Conservation (phyloP, 2,797 vertebrate species). For the Urosaurus nigricauda region DNA sequence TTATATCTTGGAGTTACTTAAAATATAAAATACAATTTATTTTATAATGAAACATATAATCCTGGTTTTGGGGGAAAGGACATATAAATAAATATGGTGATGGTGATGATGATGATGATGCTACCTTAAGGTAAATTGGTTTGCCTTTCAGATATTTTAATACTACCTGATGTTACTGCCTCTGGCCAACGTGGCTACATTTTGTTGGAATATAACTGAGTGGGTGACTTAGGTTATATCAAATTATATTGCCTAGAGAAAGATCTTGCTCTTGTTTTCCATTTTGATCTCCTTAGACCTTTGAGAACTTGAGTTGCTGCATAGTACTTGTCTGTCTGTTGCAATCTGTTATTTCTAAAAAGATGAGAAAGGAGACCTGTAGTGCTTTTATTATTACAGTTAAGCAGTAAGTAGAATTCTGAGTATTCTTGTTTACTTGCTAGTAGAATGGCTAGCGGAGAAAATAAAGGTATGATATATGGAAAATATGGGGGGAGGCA, state of each 20-base stretch:
- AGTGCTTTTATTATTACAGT: background rate
- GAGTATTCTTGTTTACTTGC: background rate
- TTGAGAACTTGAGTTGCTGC: background rate
- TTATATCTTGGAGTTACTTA: background rate
- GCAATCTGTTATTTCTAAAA: background rate
- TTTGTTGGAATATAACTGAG: background rate
- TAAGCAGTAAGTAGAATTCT: background rate
- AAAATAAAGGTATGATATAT: background rate
- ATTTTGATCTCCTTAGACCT: background rate
- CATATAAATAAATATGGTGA: too few relatives aligned
- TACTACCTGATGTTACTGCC: background rate
- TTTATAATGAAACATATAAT: background rate
- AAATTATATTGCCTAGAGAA: background rate
- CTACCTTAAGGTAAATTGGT: background rate
- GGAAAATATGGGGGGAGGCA: background rate
- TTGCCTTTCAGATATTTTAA: background rate
- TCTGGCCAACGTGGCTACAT: background rate
- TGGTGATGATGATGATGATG: too few relatives aligned
- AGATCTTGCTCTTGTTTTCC: constrained; percentile 8
- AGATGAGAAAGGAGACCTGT: background rate
- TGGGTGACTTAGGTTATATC: background rate
- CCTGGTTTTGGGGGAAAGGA: background rate
- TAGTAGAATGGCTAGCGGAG: background rate
- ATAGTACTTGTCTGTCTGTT: background rate
- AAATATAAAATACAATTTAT: too few relatives aligned